Percentiles rank a stretch among this genome's conserved stretches.
phyloP scores from a whole-genome alignment of 2,797 vertebrate species.

The Acestrorhynchus altus region DNA sequence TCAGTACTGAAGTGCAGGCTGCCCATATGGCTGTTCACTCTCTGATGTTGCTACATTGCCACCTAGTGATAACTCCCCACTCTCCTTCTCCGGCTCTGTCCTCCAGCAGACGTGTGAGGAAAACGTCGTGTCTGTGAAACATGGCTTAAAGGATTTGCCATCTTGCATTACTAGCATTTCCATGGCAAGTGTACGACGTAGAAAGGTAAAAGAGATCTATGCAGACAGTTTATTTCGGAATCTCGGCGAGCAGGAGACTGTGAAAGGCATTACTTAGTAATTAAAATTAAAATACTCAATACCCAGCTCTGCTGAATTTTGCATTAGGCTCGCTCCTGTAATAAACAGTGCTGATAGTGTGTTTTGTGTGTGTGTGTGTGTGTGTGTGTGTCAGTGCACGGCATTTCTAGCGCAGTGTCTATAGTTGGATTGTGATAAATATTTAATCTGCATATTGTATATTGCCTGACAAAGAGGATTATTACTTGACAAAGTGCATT shows the following conservation, averaged over 20 bases:
- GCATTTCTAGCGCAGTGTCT: slow-evolving; percentile 42
- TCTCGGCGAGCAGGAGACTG: neutral
- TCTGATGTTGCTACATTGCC: slow-evolving; percentile 80
- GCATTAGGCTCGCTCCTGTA: slow-evolving; percentile 47
- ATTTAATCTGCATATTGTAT: slow-evolving; percentile 53
- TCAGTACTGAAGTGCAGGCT: slow-evolving; percentile 12
- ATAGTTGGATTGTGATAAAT: slow-evolving; percentile 53
- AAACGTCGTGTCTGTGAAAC: slow-evolving; percentile 62
- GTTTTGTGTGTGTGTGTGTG: too few relatives aligned
- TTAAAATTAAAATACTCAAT: slow-evolving; percentile 47
- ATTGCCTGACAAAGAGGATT: slow-evolving; percentile 52
- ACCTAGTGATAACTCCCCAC: slow-evolving; percentile 77
- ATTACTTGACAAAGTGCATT: slow-evolving; percentile 58
- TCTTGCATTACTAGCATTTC: slow-evolving; percentile 41
- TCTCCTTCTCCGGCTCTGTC: slow-evolving; percentile 38
- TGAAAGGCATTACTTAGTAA: slow-evolving; percentile 31
- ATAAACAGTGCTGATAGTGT: slow-evolving; percentile 49
- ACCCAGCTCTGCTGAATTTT: slow-evolving; percentile 53
- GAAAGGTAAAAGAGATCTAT: slow-evolving; percentile 30
- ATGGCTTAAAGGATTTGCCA: slow-evolving; percentile 51
- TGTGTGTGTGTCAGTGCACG: slow-evolving; percentile 30
- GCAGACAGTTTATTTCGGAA: slow-evolving; percentile 22
- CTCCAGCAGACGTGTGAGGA: slow-evolving; percentile 50
- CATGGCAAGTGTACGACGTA: slow-evolving; percentile 8
- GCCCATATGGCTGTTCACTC: slow-evolving; percentile 50